phyloP scores from a whole-genome alignment of 2,113 vertebrate species.

The Puntigrus tetrazona region DNA sequence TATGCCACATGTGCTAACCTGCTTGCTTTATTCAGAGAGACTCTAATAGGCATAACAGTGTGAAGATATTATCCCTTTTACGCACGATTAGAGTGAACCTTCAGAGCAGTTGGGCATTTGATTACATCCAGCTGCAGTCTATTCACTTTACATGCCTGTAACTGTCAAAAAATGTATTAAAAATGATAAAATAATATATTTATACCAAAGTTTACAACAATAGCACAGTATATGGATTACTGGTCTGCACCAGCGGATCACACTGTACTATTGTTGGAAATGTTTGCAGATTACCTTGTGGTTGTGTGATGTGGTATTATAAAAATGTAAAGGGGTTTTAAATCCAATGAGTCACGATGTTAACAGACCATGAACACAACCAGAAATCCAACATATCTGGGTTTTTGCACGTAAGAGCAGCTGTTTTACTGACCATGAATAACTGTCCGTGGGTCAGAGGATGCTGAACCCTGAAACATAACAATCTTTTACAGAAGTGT shows the following conservation, averaged over 20 bases:
- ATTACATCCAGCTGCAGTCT: neutral
- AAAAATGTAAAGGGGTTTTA: neutral
- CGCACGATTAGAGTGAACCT: neutral
- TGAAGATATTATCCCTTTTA: neutral
- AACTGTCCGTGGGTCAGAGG: slow-evolving; percentile 2
- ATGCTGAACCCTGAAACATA: neutral
- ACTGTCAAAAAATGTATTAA: neutral
- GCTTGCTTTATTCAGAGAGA: neutral
- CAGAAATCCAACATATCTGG: neutral
- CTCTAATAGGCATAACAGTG: neutral
- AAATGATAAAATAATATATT: neutral
- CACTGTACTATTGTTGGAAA: neutral
- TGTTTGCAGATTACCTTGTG: neutral
- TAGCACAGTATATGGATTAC: no score
- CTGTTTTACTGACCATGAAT: neutral
- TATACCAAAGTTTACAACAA: neutral
- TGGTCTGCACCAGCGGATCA: no score
- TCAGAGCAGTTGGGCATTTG: neutral
- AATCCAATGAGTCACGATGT: neutral
- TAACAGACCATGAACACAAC: neutral
- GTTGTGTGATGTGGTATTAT: neutral
- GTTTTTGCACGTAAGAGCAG: neutral
- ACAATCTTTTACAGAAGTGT: neutral
- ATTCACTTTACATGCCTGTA: neutral
- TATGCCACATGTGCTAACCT: neutral